Conservation (phyloP, 92 coral and sea anemone genomes). For the Umimayanthus chanpuru region DNA sequence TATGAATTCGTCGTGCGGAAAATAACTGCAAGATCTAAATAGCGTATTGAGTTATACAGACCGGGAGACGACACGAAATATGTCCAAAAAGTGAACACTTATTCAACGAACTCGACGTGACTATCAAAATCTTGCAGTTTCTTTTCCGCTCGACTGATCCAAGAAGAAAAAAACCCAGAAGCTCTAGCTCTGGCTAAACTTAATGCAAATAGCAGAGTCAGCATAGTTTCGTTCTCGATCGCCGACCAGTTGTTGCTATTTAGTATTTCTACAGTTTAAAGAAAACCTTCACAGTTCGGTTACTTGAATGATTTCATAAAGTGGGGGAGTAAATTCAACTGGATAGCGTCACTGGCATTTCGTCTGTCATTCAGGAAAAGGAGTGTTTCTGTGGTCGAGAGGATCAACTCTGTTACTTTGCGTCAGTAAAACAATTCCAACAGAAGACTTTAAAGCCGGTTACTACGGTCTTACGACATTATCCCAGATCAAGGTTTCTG, state of each 20-base stretch:
- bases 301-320: slow-evolving; percentile 21
- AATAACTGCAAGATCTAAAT: too few relatives aligned
- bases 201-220: slow-evolving; percentile 67
- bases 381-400: not conserved
- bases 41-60: too few relatives aligned
- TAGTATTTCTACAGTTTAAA: not conserved
- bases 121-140: too few relatives aligned
- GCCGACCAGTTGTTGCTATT: slow-evolving; percentile 20
- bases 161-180: too few relatives aligned
- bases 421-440: not conserved
- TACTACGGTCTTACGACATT: too few relatives aligned
- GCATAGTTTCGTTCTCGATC: slow-evolving; percentile 45
- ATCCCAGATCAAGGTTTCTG: too few relatives aligned
- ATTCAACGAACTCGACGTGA: too few relatives aligned
- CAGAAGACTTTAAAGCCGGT: too few relatives aligned
- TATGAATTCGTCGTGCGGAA: too few relatives aligned
- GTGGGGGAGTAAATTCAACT: not conserved
- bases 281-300: slow-evolving; percentile 27
- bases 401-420: not conserved
- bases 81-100: too few relatives aligned
- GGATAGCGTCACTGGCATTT: not conserved
- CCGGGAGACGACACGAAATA: too few relatives aligned
- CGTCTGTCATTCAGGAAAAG: not conserved
- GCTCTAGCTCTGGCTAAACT: slow-evolving; percentile 8
- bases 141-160: too few relatives aligned